phyloP scores from a whole-genome alignment of 2,797 vertebrate species.

The Silurus aristotelis region DNA sequence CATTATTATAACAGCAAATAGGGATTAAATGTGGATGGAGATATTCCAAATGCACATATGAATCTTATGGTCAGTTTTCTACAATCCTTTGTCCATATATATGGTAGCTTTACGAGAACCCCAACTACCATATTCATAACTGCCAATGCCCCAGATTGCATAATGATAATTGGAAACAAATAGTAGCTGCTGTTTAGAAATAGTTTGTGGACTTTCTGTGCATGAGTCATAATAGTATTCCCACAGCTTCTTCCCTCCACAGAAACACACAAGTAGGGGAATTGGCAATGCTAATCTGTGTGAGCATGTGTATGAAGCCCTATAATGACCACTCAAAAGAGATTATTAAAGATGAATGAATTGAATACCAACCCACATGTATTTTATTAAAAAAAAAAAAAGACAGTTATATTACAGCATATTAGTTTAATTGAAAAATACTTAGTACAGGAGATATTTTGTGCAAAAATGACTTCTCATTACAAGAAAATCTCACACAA shows the following conservation, averaged over 20 bases:
- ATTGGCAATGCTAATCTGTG: neutral
- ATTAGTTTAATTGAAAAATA: neutral
- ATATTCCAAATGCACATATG: too few species aligned
- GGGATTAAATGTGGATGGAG: too few species aligned
- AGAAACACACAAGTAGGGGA: neutral
- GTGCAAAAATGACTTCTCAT: neutral
- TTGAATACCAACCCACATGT: neutral
- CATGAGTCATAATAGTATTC: neutral
- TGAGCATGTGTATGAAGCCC: neutral
- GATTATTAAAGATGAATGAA: neutral
- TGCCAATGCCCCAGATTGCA: neutral
- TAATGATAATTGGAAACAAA: neutral
- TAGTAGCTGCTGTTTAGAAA: neutral
- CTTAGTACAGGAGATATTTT: neutral
- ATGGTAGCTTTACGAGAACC: too few species aligned
- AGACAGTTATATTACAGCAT: neutral
- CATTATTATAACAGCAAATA: too few species aligned
- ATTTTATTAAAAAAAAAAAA: neutral
- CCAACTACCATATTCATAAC: neutral
- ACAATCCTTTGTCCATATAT: too few species aligned
- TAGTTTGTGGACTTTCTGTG: neutral
- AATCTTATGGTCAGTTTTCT: too few species aligned
- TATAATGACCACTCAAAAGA: neutral
- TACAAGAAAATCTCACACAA: constrained; percentile 3
- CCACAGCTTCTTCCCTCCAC: neutral